Evolutionary conservation across 1,140 invertebrate species (phyloP).

Genomic region (Formica selysi): DNA sequence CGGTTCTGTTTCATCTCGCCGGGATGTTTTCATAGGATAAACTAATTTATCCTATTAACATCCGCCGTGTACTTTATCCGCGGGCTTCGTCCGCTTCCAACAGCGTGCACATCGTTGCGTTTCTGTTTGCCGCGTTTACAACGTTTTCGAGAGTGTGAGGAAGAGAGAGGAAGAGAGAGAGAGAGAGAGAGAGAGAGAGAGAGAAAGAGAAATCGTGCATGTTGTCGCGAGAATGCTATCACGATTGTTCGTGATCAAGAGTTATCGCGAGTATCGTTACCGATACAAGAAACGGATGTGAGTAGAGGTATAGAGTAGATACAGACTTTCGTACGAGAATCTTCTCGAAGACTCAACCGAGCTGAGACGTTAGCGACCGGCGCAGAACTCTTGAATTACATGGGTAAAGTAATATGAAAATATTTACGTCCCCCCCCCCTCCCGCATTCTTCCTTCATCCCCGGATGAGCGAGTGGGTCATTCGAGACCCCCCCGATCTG

Average conservation of each 20-base stretch:
- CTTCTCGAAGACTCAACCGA: background rate
- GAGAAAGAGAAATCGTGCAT: background rate
- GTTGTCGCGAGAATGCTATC: background rate
- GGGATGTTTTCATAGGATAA: constrained; percentile 68
- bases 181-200: background rate
- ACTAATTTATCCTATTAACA: constrained; percentile 76
- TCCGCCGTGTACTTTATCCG: constrained; percentile 63
- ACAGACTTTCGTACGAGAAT: background rate
- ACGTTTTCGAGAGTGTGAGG: constrained; percentile 39
- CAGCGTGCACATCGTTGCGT: constrained; percentile 5
- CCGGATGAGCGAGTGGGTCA: constrained; percentile 80
- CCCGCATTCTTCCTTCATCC: constrained; percentile 23
- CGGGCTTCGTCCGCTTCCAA: constrained; percentile 6
- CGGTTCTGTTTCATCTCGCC: constrained; percentile 70
- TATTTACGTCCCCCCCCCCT: constrained; percentile 77
- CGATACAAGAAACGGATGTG: background rate
- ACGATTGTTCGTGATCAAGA: background rate
- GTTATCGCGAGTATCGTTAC: background rate
- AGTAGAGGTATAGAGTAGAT: background rate
- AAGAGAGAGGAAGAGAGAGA: constrained; percentile 2
- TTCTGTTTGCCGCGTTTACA: constrained; percentile 64
- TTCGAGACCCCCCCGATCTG: constrained; percentile 83
- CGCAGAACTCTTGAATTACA: constrained; percentile 82
- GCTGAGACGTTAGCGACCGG: constrained; percentile 38
- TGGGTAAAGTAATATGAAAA: constrained; percentile 85